phyloP scores from a whole-genome alignment of 2,888 invertebrate genomes.

The Cryptophagus acutangulus region DNA sequence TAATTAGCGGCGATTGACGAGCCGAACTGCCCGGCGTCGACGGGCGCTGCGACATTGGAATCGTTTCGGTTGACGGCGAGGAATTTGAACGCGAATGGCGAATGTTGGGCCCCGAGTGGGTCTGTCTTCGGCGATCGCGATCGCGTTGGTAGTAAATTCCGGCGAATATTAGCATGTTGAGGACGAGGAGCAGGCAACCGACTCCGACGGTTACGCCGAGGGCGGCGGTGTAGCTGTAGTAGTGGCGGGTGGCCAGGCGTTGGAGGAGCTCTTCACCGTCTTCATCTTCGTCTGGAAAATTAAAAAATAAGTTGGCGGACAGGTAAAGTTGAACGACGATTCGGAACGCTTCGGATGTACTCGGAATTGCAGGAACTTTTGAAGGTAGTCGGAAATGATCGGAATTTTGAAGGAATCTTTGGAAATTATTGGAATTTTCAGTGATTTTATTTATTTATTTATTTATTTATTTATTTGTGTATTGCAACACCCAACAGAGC shows the following conservation, averaged over 20 bases:
- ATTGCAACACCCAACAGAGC: too few relatives aligned
- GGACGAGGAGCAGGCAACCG: conserved; percentile 64
- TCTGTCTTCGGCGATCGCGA: conserved; percentile 47
- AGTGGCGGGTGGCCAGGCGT: conserved; percentile 53
- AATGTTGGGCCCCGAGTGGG: conserved; percentile 27
- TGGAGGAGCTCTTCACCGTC: conserved; percentile 53
- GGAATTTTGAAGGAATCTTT: too few relatives aligned
- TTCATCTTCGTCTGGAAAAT: conserved; percentile 41
- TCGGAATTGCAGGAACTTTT: too few relatives aligned
- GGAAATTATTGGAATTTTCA: too few relatives aligned
- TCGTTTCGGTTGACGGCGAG: conserved; percentile 43
- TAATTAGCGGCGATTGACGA: conserved; percentile 40
- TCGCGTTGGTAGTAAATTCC: conserved; percentile 72
- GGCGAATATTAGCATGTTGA: conserved; percentile 72
- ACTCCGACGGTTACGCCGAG: conserved; percentile 72
- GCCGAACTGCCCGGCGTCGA: conserved; percentile 46
- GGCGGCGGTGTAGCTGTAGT: conserved; percentile 69
- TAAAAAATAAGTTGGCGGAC: conserved; percentile 1
- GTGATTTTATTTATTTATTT: too few relatives aligned
- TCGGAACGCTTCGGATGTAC: conserved; percentile 8
- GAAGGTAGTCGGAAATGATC: too few relatives aligned
- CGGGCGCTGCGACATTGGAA: conserved; percentile 46
- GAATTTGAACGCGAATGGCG: conserved; percentile 37
- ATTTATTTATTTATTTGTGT: too few relatives aligned
- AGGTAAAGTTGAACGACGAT: conserved; percentile 10